Percentiles rank a stretch among this genome's conserved stretches.
These are phyloP conservation scores for Leptinotarsa rubiginosa DNA, from an alignment of 2,888 invertebrate genomes.

Conservation along the genomic window DNA sequence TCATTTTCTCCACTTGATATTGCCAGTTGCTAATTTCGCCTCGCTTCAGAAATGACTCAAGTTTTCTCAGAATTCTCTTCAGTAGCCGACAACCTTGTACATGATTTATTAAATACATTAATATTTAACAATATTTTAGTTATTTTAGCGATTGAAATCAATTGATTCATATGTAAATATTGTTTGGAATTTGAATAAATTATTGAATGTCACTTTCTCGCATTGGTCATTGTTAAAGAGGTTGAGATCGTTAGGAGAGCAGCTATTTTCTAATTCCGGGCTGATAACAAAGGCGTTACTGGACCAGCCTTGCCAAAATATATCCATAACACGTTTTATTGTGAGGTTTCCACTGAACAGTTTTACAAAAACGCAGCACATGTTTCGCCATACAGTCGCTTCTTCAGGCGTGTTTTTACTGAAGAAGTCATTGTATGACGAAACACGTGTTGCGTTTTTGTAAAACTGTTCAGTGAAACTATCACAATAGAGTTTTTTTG, in stretches of 20 bases:
- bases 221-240: conserved; percentile 11
- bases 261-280: neutral
- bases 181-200: conserved; percentile 57
- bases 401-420: no score
- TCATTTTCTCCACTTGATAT: no score
- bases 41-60: neutral
- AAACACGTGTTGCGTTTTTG: no score
- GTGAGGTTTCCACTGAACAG: no score
- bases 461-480: neutral
- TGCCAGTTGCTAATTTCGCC: no score
- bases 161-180: conserved; percentile 60
- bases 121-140: conserved; percentile 53
- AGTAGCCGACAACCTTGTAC: conserved; percentile 25
- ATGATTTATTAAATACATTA: conserved; percentile 53
- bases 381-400: no score
- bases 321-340: no score
- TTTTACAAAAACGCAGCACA: no score
- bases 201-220: conserved; percentile 30
- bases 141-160: conserved; percentile 46
- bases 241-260: neutral
- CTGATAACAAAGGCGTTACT: no score
- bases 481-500: neutral
- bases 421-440: no score
- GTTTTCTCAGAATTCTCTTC: neutral
- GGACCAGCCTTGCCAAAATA: no score